phyloP scores from a whole-genome alignment of 2,888 invertebrate genomes.

The Ormyrus pomaceus region DNA sequence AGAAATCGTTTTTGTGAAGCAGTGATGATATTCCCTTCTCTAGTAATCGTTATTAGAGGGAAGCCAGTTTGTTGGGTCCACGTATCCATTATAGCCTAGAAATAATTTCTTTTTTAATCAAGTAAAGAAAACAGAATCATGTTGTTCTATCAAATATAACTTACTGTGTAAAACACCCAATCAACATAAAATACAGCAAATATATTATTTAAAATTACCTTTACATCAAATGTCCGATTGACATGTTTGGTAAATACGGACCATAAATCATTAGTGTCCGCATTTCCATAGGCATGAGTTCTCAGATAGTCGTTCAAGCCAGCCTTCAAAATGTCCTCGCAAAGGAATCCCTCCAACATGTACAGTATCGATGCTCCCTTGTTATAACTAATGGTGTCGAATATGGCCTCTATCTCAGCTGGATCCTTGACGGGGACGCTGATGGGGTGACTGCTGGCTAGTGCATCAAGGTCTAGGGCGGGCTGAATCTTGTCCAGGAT shows the following conservation, averaged over 20 bases:
- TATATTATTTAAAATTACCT: slow-evolving; percentile 73
- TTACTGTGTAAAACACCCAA: slow-evolving; percentile 4
- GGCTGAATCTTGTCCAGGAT: slow-evolving; percentile 83
- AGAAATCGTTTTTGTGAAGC: slow-evolving; percentile 83
- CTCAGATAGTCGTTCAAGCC: slow-evolving; percentile 84
- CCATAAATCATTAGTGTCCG: slow-evolving; percentile 91
- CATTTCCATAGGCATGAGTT: slow-evolving; percentile 83
- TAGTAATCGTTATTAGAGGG: slow-evolving; percentile 84
- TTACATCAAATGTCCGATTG: slow-evolving; percentile 80
- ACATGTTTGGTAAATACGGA: slow-evolving; percentile 81
- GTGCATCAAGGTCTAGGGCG: slow-evolving; percentile 82
- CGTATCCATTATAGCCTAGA: slow-evolving; percentile 83
- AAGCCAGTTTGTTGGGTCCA: slow-evolving; percentile 92
- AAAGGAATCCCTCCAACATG: slow-evolving; percentile 84
- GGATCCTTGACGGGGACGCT: slow-evolving; percentile 83
- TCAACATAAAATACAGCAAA: background rate
- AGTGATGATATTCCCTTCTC: slow-evolving; percentile 80
- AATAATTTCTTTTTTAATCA: slow-evolving; percentile 14
- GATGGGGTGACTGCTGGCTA: slow-evolving; percentile 84
- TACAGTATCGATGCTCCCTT: slow-evolving; percentile 85
- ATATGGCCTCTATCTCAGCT: slow-evolving; percentile 84
- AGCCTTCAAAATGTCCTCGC: slow-evolving; percentile 80
- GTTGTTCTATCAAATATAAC: background rate
- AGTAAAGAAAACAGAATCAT: too few relatives aligned
- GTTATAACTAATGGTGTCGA: slow-evolving; percentile 86